Evolutionary conservation across 2,888 invertebrate genomes (phyloP), one percentile per base, ranked within the genome.

Genomic region (Trissonchulus sp.): DNA sequence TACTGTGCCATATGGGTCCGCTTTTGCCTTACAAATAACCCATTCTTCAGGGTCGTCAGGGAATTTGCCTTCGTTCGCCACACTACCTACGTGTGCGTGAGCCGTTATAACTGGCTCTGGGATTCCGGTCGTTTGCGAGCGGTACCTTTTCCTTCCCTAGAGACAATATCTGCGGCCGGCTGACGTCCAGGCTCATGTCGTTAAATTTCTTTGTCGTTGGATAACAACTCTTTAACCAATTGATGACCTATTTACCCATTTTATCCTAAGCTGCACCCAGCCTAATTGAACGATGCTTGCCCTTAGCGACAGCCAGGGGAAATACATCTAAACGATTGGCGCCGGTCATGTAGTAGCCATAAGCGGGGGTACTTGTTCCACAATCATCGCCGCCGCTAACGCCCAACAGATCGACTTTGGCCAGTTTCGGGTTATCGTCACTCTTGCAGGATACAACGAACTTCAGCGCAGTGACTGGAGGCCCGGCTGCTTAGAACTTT

Each of bases 221-320:
- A 18, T n/a, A 60, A 60, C 18, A 60, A 60, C n/a, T 60, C 60
- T n/a, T 18, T 60, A 60, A 18, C 60, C 18, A 18, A n/a, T 60
- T n/a, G n/a, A 60, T n/a, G 60, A 60, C 18, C n/a, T 60, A n/a
- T n/a, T 60, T 18, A n/a, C 18, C n/a, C n/a, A 60, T n/a, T 18
- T 18, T n/a, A 60, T 60, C n/a, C n/a, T 60, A n/a, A n/a, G n/a
- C n/a, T 60, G 18, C 60, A 18, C 18, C 18, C 18, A 60, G n/a
- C 60, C 60, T 60, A 60, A 18, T 18, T n/a, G 60, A 60, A 60
- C 60, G n/a, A 18, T 60, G 60, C 60, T 60, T 60, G n/a, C n/a
- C n/a, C 60, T 60, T n/a, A n/a, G 60, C n/a, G 60, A 60, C 60
- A 60, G 60, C n/a, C 60, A 60, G n/a, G 60, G 18, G 18, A 60